A percentile compares a stretch with the other conserved stretches of the same genome.
Conservation (phyloP, 2,888 invertebrate species). For the Hipparchia semele region DNA sequence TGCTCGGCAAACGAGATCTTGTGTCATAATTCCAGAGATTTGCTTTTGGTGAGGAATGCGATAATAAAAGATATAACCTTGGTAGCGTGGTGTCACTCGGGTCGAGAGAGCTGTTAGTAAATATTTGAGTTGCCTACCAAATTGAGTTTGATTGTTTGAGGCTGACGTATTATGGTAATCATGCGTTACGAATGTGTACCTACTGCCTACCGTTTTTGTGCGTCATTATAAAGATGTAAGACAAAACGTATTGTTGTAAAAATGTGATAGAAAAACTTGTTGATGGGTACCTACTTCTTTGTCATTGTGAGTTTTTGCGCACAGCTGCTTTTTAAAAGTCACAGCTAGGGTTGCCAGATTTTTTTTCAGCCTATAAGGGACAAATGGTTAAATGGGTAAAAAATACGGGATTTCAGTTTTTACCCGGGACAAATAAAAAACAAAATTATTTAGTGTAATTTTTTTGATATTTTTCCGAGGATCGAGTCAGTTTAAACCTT, state of each 20-base stretch:
- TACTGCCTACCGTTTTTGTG: neutral
- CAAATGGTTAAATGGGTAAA: too few species aligned
- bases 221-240: neutral
- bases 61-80: conserved; percentile 39
- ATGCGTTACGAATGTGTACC: neutral
- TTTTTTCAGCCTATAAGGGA: too few species aligned
- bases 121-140: conserved; percentile 32
- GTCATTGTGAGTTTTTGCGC: neutral
- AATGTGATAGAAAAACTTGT: neutral
- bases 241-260: conserved; percentile 5
- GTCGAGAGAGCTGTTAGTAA: conserved; percentile 48
- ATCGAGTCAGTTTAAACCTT: too few species aligned
- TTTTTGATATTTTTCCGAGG: too few species aligned
- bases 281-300: neutral
- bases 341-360: too few species aligned
- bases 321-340: too few species aligned
- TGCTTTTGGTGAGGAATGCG: conserved; percentile 36
- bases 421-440: too few species aligned
- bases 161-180: neutral
- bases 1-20: conserved; percentile 38
- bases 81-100: conserved; percentile 49
- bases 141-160: conserved; percentile 13
- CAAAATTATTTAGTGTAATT: too few species aligned
- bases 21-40: conserved; percentile 27
- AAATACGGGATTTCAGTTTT: too few species aligned